These are phyloP conservation scores for Pocillopora verrucosa DNA, from an alignment of 64 coral and sea anemone species.

Conservation along the genomic window DNA sequence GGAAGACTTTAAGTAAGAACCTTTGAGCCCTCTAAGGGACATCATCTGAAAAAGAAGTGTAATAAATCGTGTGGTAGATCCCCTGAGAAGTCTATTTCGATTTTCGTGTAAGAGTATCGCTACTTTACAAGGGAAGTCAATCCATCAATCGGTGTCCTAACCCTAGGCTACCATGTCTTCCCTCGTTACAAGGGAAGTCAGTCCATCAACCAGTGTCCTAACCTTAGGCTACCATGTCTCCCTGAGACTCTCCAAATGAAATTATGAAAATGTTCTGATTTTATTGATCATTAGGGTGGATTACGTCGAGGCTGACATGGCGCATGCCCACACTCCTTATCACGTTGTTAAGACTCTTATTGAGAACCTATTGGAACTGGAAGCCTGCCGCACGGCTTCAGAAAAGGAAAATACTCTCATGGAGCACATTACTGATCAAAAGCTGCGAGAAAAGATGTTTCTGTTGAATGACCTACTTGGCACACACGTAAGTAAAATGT, in stretches of 20 bases:
- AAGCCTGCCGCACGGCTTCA: slow-evolving; percentile 62
- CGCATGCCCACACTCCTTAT: slow-evolving; percentile 96
- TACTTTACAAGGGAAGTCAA: too few relatives aligned
- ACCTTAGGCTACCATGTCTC: too few relatives aligned
- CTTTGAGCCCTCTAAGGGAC: background rate
- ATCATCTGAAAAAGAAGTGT: background rate
- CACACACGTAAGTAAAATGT: slow-evolving; percentile 79
- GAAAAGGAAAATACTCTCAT: slow-evolving; percentile 82
- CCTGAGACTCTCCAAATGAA: background rate
- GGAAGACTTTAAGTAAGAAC: slow-evolving; percentile 82
- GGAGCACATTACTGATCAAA: slow-evolving; percentile 77
- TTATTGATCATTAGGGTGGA: slow-evolving; percentile 63
- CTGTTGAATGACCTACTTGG: slow-evolving; percentile 95
- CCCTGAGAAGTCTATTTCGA: too few relatives aligned
- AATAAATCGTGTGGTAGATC: background rate
- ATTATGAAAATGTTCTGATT: background rate
- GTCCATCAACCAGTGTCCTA: too few relatives aligned
- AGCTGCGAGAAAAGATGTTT: slow-evolving; percentile 71
- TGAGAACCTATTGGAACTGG: slow-evolving; percentile 80
- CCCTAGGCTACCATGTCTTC: too few relatives aligned
- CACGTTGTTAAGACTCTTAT: slow-evolving; percentile 88
- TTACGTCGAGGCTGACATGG: slow-evolving; percentile 97
- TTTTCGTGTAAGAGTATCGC: too few relatives aligned
- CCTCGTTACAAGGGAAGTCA: too few relatives aligned
- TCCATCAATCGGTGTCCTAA: too few relatives aligned